These are phyloP conservation scores for Calidris pygmaea DNA, from an alignment of 2,113 vertebrate species.

Conservation along the genomic window DNA sequence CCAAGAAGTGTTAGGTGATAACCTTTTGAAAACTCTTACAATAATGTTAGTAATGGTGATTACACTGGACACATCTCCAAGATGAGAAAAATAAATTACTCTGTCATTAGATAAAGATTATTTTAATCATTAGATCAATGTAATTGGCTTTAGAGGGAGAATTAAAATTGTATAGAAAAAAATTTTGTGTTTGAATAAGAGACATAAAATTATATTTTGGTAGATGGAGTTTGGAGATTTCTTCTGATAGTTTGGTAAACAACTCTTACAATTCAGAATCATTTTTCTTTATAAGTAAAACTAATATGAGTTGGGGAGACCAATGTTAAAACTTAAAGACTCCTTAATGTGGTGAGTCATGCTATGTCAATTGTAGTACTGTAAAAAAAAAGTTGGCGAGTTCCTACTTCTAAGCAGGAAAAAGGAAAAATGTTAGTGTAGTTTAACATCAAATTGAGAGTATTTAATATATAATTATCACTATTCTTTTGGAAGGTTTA, in stretches of 20 bases:
- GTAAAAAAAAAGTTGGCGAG: neutral
- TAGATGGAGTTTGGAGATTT: neutral
- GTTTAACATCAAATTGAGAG: neutral
- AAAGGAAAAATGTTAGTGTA: neutral
- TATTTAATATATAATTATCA: neutral
- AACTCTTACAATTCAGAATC: neutral
- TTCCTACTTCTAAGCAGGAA: neutral
- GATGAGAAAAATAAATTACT: neutral
- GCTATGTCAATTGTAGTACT: neutral
- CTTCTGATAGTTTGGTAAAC: neutral
- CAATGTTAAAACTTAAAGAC: neutral
- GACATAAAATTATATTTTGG: neutral
- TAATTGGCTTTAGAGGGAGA: neutral
- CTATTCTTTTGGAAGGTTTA: neutral
- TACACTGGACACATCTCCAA: neutral
- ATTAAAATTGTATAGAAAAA: neutral
- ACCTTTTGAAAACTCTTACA: neutral
- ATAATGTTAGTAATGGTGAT: neutral
- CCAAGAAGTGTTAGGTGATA: neutral
- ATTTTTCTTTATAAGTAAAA: neutral
- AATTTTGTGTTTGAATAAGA: neutral
- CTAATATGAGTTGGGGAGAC: neutral
- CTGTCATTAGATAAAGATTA: neutral
- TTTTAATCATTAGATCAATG: neutral
- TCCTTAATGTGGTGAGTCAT: neutral